phyloP scores from a whole-genome alignment of 2,888 invertebrate species.

The Drosophila infuscata region DNA sequence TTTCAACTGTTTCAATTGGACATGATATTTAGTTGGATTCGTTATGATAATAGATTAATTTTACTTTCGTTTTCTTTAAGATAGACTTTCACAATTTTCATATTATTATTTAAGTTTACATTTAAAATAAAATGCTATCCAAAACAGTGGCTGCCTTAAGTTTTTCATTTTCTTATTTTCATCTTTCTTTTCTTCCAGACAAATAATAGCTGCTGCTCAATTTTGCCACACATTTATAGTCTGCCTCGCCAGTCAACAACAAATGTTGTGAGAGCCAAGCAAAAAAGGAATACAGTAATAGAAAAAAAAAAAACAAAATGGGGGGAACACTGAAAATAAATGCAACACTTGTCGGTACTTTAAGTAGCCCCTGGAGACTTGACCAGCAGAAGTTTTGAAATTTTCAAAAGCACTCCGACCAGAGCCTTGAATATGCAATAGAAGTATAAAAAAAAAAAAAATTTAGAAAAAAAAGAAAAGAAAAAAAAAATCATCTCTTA shows the following conservation, averaged over 20 bases:
- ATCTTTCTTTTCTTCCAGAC: neutral
- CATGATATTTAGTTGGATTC: neutral
- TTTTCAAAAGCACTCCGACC: constrained; percentile 49
- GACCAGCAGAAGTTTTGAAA: constrained; percentile 45
- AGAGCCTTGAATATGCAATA: constrained; percentile 58
- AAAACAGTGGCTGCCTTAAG: neutral
- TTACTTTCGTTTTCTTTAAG: neutral
- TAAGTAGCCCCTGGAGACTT: constrained; percentile 60
- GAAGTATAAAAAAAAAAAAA: constrained; percentile 6
- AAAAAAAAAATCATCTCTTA: neutral
- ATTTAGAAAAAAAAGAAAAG: neutral
- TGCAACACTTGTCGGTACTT: constrained; percentile 38
- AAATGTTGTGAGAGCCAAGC: neutral
- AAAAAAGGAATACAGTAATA: neutral
- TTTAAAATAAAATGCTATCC: neutral
- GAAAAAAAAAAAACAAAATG: neutral
- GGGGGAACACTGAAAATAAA: constrained; percentile 12
- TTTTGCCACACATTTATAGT: constrained; percentile 20
- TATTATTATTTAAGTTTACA: neutral
- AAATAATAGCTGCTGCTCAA: constrained; percentile 6
- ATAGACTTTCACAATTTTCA: neutral
- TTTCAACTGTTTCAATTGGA: neutral
- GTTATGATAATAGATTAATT: neutral
- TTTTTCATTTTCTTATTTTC: neutral
- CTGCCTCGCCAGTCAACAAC: constrained; percentile 5